Percentiles rank a stretch among this genome's conserved stretches.
phyloP scores from a whole-genome alignment of 2,797 vertebrate genomes.

The Argyrosomus regius region DNA sequence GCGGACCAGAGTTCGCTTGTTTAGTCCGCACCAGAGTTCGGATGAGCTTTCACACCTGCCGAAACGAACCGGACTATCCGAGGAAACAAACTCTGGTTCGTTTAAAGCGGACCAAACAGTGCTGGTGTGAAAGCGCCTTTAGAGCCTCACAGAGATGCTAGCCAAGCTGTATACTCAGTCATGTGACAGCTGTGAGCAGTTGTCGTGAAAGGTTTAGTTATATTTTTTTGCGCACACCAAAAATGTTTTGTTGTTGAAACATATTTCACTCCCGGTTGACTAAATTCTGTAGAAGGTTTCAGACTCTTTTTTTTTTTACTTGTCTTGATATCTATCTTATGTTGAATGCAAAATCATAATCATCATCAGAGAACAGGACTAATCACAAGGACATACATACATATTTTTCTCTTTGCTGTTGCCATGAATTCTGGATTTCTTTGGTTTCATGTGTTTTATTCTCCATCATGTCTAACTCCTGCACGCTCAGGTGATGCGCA shows the following conservation, averaged over 20 bases:
- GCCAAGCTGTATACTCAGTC: too few relatives aligned
- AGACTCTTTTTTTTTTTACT: too few relatives aligned
- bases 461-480: constrained; percentile 20
- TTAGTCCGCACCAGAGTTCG: too few relatives aligned
- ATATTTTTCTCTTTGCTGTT: not conserved
- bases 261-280: not conserved
- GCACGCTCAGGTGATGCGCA: constrained; percentile 28
- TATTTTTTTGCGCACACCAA: not conserved
- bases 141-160: not conserved
- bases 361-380: not conserved
- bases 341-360: not conserved
- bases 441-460: constrained; percentile 10
- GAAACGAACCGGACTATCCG: too few relatives aligned
- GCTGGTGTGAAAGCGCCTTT: too few relatives aligned
- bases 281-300: not conserved
- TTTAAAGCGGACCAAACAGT: too few relatives aligned
- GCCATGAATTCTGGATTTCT: not conserved
- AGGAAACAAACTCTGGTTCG: too few relatives aligned
- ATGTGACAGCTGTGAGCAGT: too few relatives aligned
- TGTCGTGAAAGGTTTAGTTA: not conserved
- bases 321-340: not conserved
- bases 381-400: not conserved
- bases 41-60: too few relatives aligned
- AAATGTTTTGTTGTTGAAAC: not conserved
- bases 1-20: too few relatives aligned